Evolutionary conservation across 2,797 vertebrate species (phyloP).

Genomic region (Anguilla marmorata): DNA sequence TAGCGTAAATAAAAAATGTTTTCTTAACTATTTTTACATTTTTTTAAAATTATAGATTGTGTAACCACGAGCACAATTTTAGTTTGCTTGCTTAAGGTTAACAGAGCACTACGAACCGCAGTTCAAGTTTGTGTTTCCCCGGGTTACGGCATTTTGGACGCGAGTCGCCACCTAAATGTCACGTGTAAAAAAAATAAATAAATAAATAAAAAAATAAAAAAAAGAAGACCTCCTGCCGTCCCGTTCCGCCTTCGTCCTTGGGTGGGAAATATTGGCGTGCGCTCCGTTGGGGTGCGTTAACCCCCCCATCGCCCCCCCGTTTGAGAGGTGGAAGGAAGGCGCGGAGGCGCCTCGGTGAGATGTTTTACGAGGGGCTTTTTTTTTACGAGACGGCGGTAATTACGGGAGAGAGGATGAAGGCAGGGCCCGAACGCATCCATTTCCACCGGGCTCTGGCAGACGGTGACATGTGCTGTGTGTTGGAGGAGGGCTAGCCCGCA

Average conservation of each 20-base stretch:
- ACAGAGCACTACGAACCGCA: not conserved
- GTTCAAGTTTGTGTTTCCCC: not conserved
- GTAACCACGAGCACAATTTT: not conserved
- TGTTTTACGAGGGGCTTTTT: constrained; percentile 25
- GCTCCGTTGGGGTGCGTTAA: constrained; percentile 14
- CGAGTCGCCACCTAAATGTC: not conserved
- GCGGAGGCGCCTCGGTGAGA: constrained; percentile 25
- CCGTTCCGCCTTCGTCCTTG: not conserved
- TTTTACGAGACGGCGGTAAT: constrained; percentile 28
- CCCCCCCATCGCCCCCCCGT: not conserved
- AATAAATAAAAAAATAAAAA: too few species aligned
- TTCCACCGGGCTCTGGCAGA: constrained; percentile 12
- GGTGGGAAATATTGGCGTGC: constrained; percentile 19
- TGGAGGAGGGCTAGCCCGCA: constrained; percentile 6
- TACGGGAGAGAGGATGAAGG: constrained; percentile 20
- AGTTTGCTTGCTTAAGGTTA: not conserved
- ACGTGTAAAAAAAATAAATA: not conserved
- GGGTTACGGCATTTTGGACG: not conserved
- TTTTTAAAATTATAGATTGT: not conserved
- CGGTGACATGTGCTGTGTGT: constrained; percentile 14
- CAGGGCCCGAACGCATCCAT: constrained; percentile 25
- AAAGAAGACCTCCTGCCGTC: not conserved
- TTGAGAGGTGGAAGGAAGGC: not conserved
- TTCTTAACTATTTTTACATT: not conserved
- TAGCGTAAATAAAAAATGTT: too few species aligned